Evolutionary conservation across 2,113 vertebrate genomes (phyloP), one percentile per base, ranked within the genome.

Genomic region (Tylochromis polylepis): DNA sequence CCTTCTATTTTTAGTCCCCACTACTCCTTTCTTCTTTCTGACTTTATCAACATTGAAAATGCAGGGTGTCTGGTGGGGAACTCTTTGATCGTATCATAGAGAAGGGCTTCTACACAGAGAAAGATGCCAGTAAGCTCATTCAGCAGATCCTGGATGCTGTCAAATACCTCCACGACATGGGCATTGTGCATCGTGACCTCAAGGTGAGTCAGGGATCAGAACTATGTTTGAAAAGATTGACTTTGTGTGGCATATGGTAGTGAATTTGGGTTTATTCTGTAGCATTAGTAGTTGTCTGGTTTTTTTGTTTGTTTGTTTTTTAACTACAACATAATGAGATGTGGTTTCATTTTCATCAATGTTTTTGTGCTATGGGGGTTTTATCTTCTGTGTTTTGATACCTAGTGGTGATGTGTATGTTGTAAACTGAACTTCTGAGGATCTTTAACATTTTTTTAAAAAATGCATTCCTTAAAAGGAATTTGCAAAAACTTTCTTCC

Each of bases 41-140:
- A n/a, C 49, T 65, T 55, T 62, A 31, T 51, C 11, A 24, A 22
- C 1, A 46, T 79, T 58, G 2, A 57, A 51, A 22, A 38, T 87
- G 1, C 92, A 99, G 98, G 87, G 98, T 99, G 67, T 99, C 98
- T 0, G 98, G 99, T 0, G 99, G 99, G 18, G 98, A 99, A 62
- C 97, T 99, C 86, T 99, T 99, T 3, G 99, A 99, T 92, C 97
- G 99, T 87, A 99, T 99, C 12, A 98, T 99, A 88, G 98, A 99
- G 92, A 99, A 99, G 90, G 99, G 99, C 10, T 99, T 99, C 96
- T 99, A 99, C 96, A 99, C 99, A 0, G 98, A 99, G 94, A 97
- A 98, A 75, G 99, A 99, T 0, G 99, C 99, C 96, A 99, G 99
- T 22, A 92, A 97, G 67, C 97, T 99, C 92, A 99, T 99, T 94